Evolutionary conservation across 2,797 vertebrate genomes (phyloP).

Genomic region (Steatocranus sp.): DNA sequence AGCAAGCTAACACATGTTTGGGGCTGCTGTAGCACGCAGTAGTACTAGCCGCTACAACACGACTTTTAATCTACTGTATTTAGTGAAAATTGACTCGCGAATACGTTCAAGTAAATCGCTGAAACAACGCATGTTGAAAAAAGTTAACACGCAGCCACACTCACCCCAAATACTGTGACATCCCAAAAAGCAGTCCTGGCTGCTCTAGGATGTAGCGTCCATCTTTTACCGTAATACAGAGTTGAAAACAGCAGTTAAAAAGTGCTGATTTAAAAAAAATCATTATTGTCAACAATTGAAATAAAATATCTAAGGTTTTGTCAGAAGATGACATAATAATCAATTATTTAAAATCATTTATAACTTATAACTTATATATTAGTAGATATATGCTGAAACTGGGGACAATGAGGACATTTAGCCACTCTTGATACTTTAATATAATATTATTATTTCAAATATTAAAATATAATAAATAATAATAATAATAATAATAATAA

Average conservation of each 20-base stretch:
- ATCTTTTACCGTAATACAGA: constrained; percentile 63
- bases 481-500: background rate
- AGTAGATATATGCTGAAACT: background rate
- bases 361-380: background rate
- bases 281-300: background rate
- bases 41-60: background rate
- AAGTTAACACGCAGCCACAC: background rate
- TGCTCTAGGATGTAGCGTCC: constrained; percentile 6
- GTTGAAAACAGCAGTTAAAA: background rate
- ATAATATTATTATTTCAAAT: background rate
- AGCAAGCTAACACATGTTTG: constrained; percentile 9
- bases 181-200: background rate
- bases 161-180: constrained; percentile 2
- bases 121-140: background rate
- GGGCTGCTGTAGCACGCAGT: background rate
- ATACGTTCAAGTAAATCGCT: background rate
- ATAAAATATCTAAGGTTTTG: background rate
- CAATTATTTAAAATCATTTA: background rate
- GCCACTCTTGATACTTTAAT: background rate
- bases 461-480: background rate
- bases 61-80: background rate
- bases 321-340: background rate
- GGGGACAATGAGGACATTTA: background rate
- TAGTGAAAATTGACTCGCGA: background rate
- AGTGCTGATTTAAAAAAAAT: background rate